A percentile compares a stretch with the other conserved stretches of the same genome.
Conservation (phyloP, 1,140 invertebrate genomes). For the Camponotus floridanus region DNA sequence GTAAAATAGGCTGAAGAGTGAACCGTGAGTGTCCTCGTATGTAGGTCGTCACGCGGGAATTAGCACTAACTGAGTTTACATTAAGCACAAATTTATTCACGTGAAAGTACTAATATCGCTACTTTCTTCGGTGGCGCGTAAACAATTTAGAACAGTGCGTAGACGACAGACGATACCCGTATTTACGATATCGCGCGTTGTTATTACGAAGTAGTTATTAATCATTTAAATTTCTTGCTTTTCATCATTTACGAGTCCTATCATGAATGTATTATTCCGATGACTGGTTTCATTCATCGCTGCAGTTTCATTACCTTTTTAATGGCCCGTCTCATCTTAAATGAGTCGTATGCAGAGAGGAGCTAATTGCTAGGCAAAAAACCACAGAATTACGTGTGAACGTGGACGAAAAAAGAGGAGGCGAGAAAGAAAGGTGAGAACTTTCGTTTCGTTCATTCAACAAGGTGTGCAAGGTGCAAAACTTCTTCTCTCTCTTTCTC, state of each 20-base stretch:
- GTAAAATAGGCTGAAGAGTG: constrained; percentile 13
- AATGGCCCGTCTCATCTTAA: neutral
- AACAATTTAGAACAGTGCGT: constrained; percentile 41
- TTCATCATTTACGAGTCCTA: neutral
- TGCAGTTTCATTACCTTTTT: neutral
- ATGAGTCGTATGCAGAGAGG: neutral
- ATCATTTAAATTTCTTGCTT: neutral
- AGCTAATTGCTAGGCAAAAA: constrained; percentile 26
- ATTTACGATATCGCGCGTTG: constrained; percentile 33
- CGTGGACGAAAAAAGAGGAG: constrained; percentile 3
- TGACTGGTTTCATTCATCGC: neutral
- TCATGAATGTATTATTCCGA: constrained; percentile 20
- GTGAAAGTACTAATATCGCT: constrained; percentile 66
- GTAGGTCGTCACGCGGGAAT: constrained; percentile 45
- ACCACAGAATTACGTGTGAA: neutral
- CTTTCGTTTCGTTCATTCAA: constrained; percentile 61
- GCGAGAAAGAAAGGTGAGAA: constrained; percentile 33
- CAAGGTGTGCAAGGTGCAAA: constrained; percentile 2
- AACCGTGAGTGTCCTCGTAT: neutral
- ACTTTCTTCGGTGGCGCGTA: constrained; percentile 49
- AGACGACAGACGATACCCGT: constrained; percentile 36
- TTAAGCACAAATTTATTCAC: constrained; percentile 59
- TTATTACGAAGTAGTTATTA: constrained; percentile 41
- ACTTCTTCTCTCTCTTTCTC: neutral
- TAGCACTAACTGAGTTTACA: constrained; percentile 38